A percentile compares a stretch with the other conserved stretches of the same genome.
Conservation (phyloP, 2,797 vertebrate genomes). For the Poeciliopsis infans region DNA sequence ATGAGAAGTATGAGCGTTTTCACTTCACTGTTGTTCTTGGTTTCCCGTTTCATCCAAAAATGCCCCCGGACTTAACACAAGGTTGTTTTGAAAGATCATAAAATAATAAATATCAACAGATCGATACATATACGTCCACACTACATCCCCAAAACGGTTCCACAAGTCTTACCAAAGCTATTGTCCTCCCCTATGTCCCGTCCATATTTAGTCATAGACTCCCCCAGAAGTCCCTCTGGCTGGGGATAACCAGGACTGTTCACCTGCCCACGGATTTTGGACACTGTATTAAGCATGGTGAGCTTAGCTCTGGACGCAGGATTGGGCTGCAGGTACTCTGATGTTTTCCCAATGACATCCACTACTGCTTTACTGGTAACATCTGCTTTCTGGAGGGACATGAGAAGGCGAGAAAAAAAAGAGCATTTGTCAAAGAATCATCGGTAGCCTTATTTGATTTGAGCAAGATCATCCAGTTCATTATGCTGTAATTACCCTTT, state of each 20-base stretch:
- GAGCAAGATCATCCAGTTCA: neutral
- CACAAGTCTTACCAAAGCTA: slow-evolving; percentile 88
- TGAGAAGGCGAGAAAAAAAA: neutral
- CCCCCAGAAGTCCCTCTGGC: slow-evolving; percentile 92
- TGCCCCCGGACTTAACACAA: neutral
- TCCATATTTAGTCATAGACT: slow-evolving; percentile 94
- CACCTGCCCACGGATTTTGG: slow-evolving; percentile 93
- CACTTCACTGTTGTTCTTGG: neutral
- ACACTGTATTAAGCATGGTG: slow-evolving; percentile 93
- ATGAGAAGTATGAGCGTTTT: neutral
- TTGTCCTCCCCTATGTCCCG: slow-evolving; percentile 89
- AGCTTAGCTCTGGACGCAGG: slow-evolving; percentile 93
- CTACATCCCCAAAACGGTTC: neutral
- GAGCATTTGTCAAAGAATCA: neutral
- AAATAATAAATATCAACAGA: neutral
- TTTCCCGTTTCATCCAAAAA: neutral
- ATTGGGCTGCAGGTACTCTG: slow-evolving; percentile 97
- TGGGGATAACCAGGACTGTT: slow-evolving; percentile 92
- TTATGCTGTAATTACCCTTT: slow-evolving; percentile 83
- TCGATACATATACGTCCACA: neutral
- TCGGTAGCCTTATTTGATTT: neutral
- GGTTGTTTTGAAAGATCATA: neutral
- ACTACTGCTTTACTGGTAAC: slow-evolving; percentile 93
- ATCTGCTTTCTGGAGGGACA: slow-evolving; percentile 88
- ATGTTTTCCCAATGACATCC: slow-evolving; percentile 90